phyloP scores from a whole-genome alignment of 2,797 vertebrate species.

The Pelochelys cantorii region DNA sequence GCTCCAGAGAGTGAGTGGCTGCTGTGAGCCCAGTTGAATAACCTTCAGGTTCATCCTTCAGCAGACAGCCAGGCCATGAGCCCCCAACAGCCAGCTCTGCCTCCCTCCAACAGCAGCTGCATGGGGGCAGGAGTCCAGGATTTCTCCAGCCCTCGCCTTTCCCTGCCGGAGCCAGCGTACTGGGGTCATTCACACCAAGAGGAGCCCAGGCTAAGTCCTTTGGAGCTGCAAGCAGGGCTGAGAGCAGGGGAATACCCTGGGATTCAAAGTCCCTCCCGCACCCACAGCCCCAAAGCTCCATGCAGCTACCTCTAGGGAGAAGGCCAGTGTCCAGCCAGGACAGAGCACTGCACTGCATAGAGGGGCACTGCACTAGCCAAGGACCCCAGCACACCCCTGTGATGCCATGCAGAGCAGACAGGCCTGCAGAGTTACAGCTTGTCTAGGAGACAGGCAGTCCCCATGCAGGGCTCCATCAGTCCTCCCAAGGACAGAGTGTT shows the following conservation, averaged over 20 bases:
- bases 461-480: no score
- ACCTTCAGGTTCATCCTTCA: not conserved
- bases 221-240: no score
- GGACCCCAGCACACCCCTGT: no score
- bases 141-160: not conserved
- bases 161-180: not conserved
- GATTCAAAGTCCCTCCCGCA: not conserved
- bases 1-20: not conserved
- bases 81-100: not conserved
- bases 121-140: not conserved
- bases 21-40: not conserved
- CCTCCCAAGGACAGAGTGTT: no score
- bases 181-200: not conserved
- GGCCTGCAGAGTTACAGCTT: no score
- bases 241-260: not conserved
- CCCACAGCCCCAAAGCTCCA: not conserved
- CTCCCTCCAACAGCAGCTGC: not conserved
- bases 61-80: not conserved
- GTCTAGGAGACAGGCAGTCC: no score
- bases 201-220: not conserved
- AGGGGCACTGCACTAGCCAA: no score
- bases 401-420: no score
- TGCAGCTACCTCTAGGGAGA: not conserved
- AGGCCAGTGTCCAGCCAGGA: not conserved
- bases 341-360: no score